Base-by-base conservation (phyloP, 2,888 invertebrate species). In the Sminthurides aquaticus region DNA sequence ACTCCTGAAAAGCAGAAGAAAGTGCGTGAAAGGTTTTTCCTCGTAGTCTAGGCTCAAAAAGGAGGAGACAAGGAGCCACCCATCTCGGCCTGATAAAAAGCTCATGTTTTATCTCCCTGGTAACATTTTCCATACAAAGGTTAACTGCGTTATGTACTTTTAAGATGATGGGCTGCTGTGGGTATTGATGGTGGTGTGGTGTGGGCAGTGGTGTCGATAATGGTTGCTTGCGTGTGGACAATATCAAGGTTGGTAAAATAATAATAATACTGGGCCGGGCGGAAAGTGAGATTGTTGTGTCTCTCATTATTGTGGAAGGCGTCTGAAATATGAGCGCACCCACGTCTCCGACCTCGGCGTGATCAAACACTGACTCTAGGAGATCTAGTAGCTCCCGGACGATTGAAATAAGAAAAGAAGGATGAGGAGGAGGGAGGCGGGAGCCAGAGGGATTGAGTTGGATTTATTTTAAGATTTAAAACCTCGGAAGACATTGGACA, bases 11-110 rank as follows among this genome's bases (percentile, higher is more conserved):
- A n/a, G n/a, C n/a, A n/a, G n/a, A n/a, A n/a, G n/a, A n/a, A n/a
- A n/a, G n/a, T n/a, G n/a, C n/a, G n/a, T n/a, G n/a, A n/a, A n/a
- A n/a, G n/a, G n/a, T n/a, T n/a, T n/a, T n/a, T n/a, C n/a, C n/a
- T n/a, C n/a, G n/a, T n/a, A n/a, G n/a, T n/a, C n/a, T n/a, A n/a
- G n/a, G n/a, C n/a, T n/a, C n/a, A n/a, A n/a, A n/a, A n/a, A n/a
- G n/a, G n/a, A 34, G 43, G 43, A 34, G 15, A 34, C 5, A 34
- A 26, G 52, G 28, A 62, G 56, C 62, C 62, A 57, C 62, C 62
- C 62, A 62, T 62, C 57, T 57, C 62, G 62, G 49, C 57, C 56
- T 26, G 26, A 62, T 48, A 57, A 62, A 57, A 62, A 48, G 57
- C 49, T 34, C 62, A 62, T 62, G 57, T 34, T 62, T 62, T 57